Evolutionary conservation across 2,797 vertebrate genomes (phyloP), one percentile per base, ranked within the genome.

Genomic region (Bradypodion pumilum): DNA sequence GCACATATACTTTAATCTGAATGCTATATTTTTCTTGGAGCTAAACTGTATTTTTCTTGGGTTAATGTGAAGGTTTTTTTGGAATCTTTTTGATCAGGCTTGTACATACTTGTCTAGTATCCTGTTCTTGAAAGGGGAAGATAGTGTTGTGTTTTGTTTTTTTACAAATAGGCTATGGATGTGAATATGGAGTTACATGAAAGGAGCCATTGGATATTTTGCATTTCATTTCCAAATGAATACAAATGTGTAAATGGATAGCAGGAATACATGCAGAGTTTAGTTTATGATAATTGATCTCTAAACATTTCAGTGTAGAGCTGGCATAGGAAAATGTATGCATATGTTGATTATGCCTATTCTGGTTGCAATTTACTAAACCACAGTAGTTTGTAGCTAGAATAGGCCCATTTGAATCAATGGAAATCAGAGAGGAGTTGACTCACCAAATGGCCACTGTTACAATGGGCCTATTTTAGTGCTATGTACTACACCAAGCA

Each of bases 51-150:
- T 35, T 23, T 35, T 37, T 77, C 19, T 19, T 35, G 5, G 68
- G 79, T 68, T 80, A 73, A 37, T 63, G 68, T 63, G 79, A 69
- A 75, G 37, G 12, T 7, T 73, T 73, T 73, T 73, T 73, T 29
- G 8, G 60, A 23, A 42, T 81, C 66, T 29, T 37, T 42, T 60
- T 70, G 35, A 23, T 9, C 35, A 60, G 4, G 15, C 29, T 56
- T 40, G 8, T 27, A 80, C 70, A 70, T 56, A 70, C 1, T 56
- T 68, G 32, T 46, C 15, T 42, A 56, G 23, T 37, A 6, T 44
- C 42, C 25, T 56, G 49, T 12, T 15, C 13, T 44, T 35, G 29
- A 15, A 68, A 68, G 68, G 32, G 4, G 29, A 32, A 6, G 32
- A 68, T 68, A 68, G 65, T n/a, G n/a, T 16, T 35, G 32, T 5